Evolutionary conservation across 2,888 invertebrate genomes (phyloP), one percentile per base, ranked within the genome.

Genomic region (Neuroscelio doddi): DNA sequence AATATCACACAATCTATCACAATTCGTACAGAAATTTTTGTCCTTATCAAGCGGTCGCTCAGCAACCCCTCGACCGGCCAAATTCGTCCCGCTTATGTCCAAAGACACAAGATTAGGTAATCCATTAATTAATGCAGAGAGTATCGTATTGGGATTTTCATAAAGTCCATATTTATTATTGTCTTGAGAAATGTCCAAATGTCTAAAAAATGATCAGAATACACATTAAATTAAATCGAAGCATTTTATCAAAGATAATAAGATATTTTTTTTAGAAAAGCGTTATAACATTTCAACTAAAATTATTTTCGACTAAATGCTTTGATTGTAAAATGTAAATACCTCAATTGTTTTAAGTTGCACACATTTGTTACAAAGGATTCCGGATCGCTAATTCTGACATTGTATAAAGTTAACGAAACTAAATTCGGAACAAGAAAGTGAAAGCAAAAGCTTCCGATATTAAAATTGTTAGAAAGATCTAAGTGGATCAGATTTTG

Each of bases 41-140:
- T 51, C 68, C 38, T 62, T 51, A 14, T 73, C 71, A 3, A 69
- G 44, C 41, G 82, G 82, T 64, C 86, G 86, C 79, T 88, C 87
- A 9, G 91, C 91, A 17, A 92, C 91, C 41, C 94, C 94, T 50
- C 90, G 90, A 9, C 97, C 96, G 32, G 97, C 96, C 68, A 98
- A 87, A 87, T 98, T 97, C 12, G 98, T 98, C 9, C 97, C 97
- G 1, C 97, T 96, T 80, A 98, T 96, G 85, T 98, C 98, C 73
- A 98, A 86, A 16, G 94, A 94, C 34, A 89, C 89, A 59, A 98
- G 86, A 46, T 89, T 84, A 0, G 93, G 92, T 74, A 98, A 87
- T 79, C 87, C 90, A 46, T 88, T 87, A 8, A 97, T 90, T 29
- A 98, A 86, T 71, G 88, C 87, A 15, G 89, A 86, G 32, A 98